Evolutionary conservation across 2,888 invertebrate genomes (phyloP), one percentile per base, ranked within the genome.

Genomic region (Ptycholaimellus sp.): DNA sequence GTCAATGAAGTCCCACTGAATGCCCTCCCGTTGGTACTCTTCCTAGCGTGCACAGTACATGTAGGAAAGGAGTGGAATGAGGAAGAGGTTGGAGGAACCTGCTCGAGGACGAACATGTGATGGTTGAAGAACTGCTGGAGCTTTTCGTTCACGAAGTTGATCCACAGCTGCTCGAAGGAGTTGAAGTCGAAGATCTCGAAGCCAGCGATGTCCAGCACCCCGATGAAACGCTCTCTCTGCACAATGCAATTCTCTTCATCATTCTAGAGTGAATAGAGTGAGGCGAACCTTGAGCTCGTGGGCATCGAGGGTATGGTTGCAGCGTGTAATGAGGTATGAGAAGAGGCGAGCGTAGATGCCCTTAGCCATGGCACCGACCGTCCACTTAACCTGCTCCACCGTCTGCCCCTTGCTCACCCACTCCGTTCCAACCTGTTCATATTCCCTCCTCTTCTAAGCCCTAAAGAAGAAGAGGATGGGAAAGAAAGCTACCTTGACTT

Each of bases 151-250:
- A 83, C 83, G 71, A 83, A 85, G 72, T 85, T 85, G 72, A 85
- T 85, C 71, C 83, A 85, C 65, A 85, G 71, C 71, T 85, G 83
- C 71, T 85, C 83, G 72, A 83, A 85, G 66, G 81, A 79, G 72
- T 85, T 85, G 73, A 69, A 87, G 53, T 93, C 93, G 75, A 96
- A 96, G 70, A 96, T 96, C 71, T 96, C 93, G 68, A 96, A 96
- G 71, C 93, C 93, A 65, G 93, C 93, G 70, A 93, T 93, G 81
- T 93, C 93, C 74, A 93, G 74, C 66, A 96, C 93, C 80, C 93
- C 53, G 66, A 93, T 93, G 73, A 93, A 96, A 46, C 43, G 45
- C 38, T 54, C 54, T 32, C 54, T 11, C 19, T 31, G 49, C 38
- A 37, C 36, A 39, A 50, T 47, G 33, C 54, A 54, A 44, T 53